A percentile compares a stretch with the other conserved stretches of the same genome.
phyloP scores from a whole-genome alignment of 2,797 vertebrate species.

The Coregonus ussuriensis region DNA sequence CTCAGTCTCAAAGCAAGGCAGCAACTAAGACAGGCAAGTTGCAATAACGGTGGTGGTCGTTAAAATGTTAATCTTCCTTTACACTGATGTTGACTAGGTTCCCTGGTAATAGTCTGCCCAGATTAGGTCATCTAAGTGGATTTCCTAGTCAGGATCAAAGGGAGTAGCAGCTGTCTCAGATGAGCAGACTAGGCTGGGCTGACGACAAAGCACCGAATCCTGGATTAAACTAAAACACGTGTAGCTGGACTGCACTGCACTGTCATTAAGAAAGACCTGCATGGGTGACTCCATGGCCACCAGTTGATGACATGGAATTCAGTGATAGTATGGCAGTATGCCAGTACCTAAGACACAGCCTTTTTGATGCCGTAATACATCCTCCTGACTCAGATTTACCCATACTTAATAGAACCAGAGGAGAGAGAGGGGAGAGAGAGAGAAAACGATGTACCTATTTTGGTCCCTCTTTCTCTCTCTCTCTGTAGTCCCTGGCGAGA shows the following conservation, averaged over 20 bases:
- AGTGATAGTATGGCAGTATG: slow-evolving; percentile 59
- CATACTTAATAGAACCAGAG: slow-evolving; percentile 48
- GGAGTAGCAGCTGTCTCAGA: slow-evolving; percentile 70
- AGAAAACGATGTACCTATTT: slow-evolving; percentile 60
- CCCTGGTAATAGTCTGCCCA: slow-evolving; percentile 31
- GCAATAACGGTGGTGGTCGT: slow-evolving; percentile 20
- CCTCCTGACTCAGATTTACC: slow-evolving; percentile 67
- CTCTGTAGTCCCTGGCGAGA: slow-evolving; percentile 34
- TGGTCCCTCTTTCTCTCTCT: slow-evolving; percentile 40
- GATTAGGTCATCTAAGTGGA: slow-evolving; percentile 75
- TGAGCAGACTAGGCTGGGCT: slow-evolving; percentile 62
- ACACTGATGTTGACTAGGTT: slow-evolving; percentile 36
- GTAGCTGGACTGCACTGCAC: slow-evolving; percentile 29
- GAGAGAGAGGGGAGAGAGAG: slow-evolving; percentile 51
- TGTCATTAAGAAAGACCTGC: slow-evolving; percentile 20
- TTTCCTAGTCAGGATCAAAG: slow-evolving; percentile 73
- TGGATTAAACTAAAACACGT: slow-evolving; percentile 69
- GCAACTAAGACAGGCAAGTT: slow-evolving; percentile 24
- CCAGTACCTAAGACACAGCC: slow-evolving; percentile 7
- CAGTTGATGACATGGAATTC: slow-evolving; percentile 10
- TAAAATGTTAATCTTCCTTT: slow-evolving; percentile 38
- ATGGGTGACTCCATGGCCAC: not conserved
- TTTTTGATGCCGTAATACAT: slow-evolving; percentile 49
- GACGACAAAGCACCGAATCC: slow-evolving; percentile 70
- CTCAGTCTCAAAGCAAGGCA: slow-evolving; percentile 15